phyloP scores from a whole-genome alignment of 1,140 invertebrate species.

The Coelopa frigida region DNA sequence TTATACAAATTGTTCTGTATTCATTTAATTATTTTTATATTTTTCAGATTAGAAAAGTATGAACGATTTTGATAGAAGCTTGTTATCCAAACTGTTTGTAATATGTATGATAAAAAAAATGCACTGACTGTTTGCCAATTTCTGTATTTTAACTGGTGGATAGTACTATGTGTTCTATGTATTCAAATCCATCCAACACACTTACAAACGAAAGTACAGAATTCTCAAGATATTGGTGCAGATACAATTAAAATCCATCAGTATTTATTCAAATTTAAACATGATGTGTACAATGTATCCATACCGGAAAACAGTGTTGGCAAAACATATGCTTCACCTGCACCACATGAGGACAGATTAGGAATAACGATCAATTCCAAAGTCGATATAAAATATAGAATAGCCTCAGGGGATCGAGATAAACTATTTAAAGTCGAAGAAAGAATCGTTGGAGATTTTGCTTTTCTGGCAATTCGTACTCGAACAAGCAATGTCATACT shows the following conservation, averaged over 20 bases:
- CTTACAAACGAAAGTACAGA: constrained; percentile 5
- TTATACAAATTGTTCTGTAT: no score
- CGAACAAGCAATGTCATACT: constrained; percentile 76
- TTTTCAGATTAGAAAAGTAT: no score
- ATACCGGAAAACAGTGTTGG: constrained; percentile 86
- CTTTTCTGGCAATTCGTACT: constrained; percentile 81
- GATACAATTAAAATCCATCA: constrained; percentile 5
- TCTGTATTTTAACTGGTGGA: constrained; percentile 1
- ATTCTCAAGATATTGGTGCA: constrained; percentile 1
- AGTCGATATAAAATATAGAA: constrained; percentile 69
- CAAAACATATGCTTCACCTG: constrained; percentile 65
- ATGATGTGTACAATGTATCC: constrained; percentile 75
- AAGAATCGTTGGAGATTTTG: constrained; percentile 82
- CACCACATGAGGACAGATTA: constrained; percentile 49
- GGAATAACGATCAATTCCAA: constrained; percentile 48
- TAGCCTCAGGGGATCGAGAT: constrained; percentile 75
- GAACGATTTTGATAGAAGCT: no score
- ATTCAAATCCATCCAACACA: constrained; percentile 6
- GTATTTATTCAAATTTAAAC: constrained; percentile 53
- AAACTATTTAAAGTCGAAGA: constrained; percentile 91
- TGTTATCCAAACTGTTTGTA: no score
- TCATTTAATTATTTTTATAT: no score
- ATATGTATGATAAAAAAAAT: constrained; percentile 8
- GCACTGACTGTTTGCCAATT: constrained; percentile 3
- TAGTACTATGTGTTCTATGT: constrained; percentile 1